Evolutionary conservation across 2,888 invertebrate species (phyloP).

Genomic region (Phorcus lineatus): DNA sequence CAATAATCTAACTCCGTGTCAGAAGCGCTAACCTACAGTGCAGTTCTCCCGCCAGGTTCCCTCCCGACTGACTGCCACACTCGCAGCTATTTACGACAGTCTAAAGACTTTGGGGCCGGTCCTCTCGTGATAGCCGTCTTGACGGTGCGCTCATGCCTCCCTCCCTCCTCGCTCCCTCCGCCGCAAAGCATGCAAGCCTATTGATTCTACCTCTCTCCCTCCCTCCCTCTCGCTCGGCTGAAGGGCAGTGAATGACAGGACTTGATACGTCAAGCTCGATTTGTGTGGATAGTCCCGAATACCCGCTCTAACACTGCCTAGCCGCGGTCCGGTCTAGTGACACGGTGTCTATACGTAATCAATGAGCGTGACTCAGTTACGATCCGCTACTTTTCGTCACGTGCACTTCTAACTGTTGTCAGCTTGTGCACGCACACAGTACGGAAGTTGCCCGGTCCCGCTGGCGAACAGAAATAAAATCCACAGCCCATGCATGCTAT

Average conservation of each 20-base stretch:
- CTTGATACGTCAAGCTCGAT: constrained; percentile 11
- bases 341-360: constrained; percentile 3
- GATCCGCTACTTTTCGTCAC: constrained; percentile 9
- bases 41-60: neutral
- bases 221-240: neutral
- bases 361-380: constrained; percentile 19
- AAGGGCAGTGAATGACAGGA: constrained; percentile 18
- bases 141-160: neutral
- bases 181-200: neutral
- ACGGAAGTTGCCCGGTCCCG: constrained; percentile 3
- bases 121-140: neutral
- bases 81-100: constrained; percentile 17
- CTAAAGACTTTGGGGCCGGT: constrained; percentile 17
- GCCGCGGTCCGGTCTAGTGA: constrained; percentile 3
- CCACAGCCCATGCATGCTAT: constrained; percentile 4
- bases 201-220: constrained; percentile 3
- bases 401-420: neutral
- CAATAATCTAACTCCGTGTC: neutral
- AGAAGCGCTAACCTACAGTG: neutral
- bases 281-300: constrained; percentile 9
- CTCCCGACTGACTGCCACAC: neutral
- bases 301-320: neutral
- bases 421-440: neutral
- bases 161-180: neutral
- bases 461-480: constrained; percentile 21